Conservation (phyloP, 2,113 vertebrate genomes). For the Odocoileus hemionus region DNA sequence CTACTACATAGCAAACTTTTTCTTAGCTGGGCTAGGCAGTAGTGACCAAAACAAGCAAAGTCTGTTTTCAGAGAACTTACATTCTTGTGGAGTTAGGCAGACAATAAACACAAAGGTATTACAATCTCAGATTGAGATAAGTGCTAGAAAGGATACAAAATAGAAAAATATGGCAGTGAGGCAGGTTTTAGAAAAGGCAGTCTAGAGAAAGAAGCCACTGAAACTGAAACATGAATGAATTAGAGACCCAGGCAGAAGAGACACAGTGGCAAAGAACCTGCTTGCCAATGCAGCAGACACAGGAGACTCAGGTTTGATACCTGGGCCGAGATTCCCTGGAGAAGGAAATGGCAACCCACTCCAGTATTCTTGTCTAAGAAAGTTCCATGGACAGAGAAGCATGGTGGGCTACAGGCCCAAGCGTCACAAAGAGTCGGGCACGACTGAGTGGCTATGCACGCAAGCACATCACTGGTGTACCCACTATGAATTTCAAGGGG, state of each 20-base stretch:
- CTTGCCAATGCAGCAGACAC: not conserved
- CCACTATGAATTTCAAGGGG: not conserved
- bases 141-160: not conserved
- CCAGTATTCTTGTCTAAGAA: not conserved
- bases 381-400: not conserved
- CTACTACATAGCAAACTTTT: not conserved
- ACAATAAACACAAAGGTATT: not conserved
- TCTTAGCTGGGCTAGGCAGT: not conserved
- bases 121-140: not conserved
- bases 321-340: not conserved
- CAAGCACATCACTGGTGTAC: not conserved
- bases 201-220: not conserved
- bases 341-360: not conserved
- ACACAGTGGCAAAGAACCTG: not conserved
- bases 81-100: not conserved
- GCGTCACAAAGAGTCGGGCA: not conserved
- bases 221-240: not conserved
- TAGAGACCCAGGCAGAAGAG: not conserved
- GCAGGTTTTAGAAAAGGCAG: not conserved
- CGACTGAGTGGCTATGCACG: not conserved
- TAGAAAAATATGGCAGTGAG: not conserved
- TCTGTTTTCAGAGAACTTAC: not conserved
- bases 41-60: not conserved
- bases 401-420: accelerated
- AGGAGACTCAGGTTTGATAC: not conserved